Evolutionary conservation across 2,113 vertebrate genomes (phyloP), one percentile per base, ranked within the genome.

Genomic region (Piaya cayana): DNA sequence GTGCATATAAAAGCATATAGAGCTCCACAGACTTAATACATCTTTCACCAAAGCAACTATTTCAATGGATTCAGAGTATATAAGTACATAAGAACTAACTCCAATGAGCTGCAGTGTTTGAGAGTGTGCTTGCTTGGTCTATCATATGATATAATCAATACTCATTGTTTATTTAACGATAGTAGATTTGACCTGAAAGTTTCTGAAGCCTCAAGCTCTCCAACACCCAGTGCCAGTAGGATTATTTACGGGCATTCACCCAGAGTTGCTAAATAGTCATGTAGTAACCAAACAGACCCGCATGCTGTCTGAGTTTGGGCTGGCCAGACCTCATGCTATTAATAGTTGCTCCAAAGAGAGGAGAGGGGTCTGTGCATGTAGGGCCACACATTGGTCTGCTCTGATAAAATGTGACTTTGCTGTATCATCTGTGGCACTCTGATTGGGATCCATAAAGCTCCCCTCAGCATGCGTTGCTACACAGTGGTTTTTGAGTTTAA

Each of bases 151-250:
- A 62, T 67, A 91, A 91, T 96, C 89, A 65, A 95, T 94, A 90
- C 32, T 39, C 42, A 20, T 9, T 64, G 69, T 56, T 93, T 93
- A 82, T 94, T 86, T 80, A 91, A 88, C 59, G 39, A 62, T 69
- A 88, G 62, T 79, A 91, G 92, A 95, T 82, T 82, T 65, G 58
- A 87, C 72, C 74, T 37, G 45, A 64, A 92, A 86, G 17, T 94
- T 93, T 76, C 83, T 82, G 68, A 91, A 93, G 27, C 62, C 56
- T 78, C 15, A 1, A 86, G 70, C 36, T 87, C 81, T 85, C 83
- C 36, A 75, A 52, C 39, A 90, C 3, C 19, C 45, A 34, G 15
- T 58, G 53, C 63, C 70, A 75, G 39, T 29, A 79, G 67, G 45
- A 87, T 82, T 89, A 89, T 86, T 58, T 55, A 68, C 67, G 84